Base-by-base conservation (phyloP, 1,140 invertebrate species). In the Anastrepha obliqua region DNA sequence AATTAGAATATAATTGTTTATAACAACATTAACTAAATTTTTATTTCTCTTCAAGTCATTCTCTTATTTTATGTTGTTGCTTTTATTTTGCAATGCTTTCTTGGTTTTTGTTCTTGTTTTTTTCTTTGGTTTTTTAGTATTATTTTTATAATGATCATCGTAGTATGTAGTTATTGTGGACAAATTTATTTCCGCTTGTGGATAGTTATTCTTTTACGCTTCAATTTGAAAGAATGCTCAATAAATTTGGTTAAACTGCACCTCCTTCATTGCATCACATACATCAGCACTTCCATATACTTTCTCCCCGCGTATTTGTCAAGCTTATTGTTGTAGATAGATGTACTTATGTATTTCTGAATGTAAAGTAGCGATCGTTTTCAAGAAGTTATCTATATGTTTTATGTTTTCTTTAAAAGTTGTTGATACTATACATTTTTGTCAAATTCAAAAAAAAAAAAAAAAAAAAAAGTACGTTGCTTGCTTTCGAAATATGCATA, bases 11-110 rank as follows among this genome's bases (percentile, higher is more conserved):
- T 88, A 86, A 88, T 88, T 88, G 85, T 88, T 88, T 88, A 88
- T 88, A 88, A 88, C 87, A 88, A 88, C 85, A 88, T 86, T 88
- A 88, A 88, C 87, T 88, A 88, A 88, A 88, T 88, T 87, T 59
- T 44, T 86, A 60, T 51, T 51, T 86, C 85, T 65, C 58, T 59
- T 74, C 74, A 74, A n/a, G 47, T 58, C 42, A 20, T 39, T 15
- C 58, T 87, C n/a, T 87, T 70, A 60, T 74, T 85, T 85, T 87
- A 85, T 59, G 44, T 87, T 85, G 64, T 87, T 55, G 55, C 44
- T 47, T 87, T 70, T 64, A 58, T 65, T 87, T 67, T 87, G 8
- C 64, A 65, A 51, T 86, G 44, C 64, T 88, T 88, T 85, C 17
- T 67, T 88, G 59, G 81, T 86, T 85, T 78, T 74, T 64, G n/a